Percentiles rank a stretch among this genome's conserved stretches.
Evolutionary conservation across 2,797 vertebrate genomes (phyloP).

Genomic region (Petrocephalus schoutedeni): DNA sequence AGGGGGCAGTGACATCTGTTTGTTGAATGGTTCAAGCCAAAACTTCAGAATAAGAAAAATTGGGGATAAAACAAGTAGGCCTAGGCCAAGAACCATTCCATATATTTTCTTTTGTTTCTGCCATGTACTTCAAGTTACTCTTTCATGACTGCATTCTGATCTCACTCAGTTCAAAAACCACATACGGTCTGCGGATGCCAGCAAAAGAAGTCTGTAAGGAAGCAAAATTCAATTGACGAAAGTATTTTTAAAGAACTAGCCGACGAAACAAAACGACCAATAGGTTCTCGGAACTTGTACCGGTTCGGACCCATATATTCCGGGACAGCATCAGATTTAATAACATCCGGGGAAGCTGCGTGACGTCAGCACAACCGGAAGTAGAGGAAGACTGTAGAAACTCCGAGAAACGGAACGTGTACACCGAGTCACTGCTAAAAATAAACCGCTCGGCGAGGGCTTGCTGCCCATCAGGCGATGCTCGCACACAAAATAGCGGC

Average conservation of each 20-base stretch:
- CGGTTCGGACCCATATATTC: neutral
- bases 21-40: neutral
- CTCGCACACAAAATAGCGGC: neutral
- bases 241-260: neutral
- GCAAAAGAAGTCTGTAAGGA: neutral
- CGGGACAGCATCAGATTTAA: neutral
- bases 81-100: neutral
- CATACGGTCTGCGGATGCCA: neutral
- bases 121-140: neutral
- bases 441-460: neutral
- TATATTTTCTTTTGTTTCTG: neutral
- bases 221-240: neutral
- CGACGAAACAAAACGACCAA: neutral
- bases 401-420: neutral
- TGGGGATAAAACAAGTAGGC: neutral
- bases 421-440: neutral
- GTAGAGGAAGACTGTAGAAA: neutral
- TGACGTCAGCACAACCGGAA: conserved; percentile 11
- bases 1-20: neutral
- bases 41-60: neutral
- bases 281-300: neutral
- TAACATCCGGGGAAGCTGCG: neutral
- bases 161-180: neutral
- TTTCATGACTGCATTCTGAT: neutral
- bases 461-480: neutral